Percentiles rank a stretch among this genome's conserved stretches.
Evolutionary conservation across 2,888 invertebrate genomes (phyloP).

Genomic region (Trichopria drosophilae): DNA sequence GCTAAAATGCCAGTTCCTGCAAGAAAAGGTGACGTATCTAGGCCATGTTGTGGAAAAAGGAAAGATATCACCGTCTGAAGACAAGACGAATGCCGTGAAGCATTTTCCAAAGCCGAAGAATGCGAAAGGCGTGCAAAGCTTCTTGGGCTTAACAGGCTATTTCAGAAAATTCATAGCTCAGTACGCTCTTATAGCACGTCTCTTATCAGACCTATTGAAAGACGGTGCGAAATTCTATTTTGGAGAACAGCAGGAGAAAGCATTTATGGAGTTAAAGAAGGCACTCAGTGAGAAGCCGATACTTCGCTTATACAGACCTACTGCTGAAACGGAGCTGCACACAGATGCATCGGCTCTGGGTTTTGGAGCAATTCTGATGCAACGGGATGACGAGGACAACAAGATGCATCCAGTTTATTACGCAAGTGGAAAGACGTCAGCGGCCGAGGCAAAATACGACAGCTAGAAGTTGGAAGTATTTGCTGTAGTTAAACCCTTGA

Average conservation of each 20-base stretch:
- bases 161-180: constrained; percentile 13
- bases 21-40: no score
- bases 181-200: constrained; percentile 5
- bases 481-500: constrained; percentile 33
- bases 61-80: no score
- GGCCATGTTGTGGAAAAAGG: no score
- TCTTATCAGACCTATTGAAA: constrained; percentile 11
- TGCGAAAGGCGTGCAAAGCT: no score
- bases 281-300: constrained; percentile 2
- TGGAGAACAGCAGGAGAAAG: background rate
- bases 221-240: constrained; percentile 4
- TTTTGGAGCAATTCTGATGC: constrained; percentile 24
- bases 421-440: no score
- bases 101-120: no score
- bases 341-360: constrained; percentile 28
- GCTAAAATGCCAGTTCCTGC: no score
- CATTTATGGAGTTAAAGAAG: constrained; percentile 1
- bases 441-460: no score
- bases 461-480: no score
- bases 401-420: constrained; percentile 34
- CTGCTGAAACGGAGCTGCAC: constrained; percentile 26
- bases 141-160: no score
- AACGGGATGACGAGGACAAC: constrained; percentile 14
- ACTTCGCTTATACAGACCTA: constrained; percentile 1
- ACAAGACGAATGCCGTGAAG: no score